Conservation (phyloP, 2,113 vertebrate species). For the Danionella cerebrum region DNA sequence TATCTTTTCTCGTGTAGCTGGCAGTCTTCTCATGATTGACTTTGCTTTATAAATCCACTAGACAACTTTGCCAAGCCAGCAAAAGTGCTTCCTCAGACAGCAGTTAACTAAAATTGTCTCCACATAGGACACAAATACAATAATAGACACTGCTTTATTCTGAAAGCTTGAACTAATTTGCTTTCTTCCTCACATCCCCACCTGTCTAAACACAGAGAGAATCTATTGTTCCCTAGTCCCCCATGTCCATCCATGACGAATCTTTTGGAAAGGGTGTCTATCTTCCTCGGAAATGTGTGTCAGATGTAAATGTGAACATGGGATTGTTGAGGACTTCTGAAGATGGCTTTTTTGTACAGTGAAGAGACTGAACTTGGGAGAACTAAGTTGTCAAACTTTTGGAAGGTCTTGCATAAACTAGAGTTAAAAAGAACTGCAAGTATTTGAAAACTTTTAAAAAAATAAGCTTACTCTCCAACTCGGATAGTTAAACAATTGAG, state of each 20-base stretch:
- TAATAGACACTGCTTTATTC: conserved; percentile 19
- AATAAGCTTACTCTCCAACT: no score
- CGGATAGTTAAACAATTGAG: no score
- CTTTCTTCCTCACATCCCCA: conserved; percentile 48
- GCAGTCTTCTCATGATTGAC: background rate
- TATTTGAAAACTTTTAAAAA: no score
- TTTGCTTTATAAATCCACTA: background rate
- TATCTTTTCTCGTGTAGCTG: background rate
- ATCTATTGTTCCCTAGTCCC: conserved; percentile 42
- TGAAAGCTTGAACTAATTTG: conserved; percentile 37
- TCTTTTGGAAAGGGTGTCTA: conserved; percentile 25
- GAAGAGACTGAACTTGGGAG: background rate
- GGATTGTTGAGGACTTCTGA: background rate
- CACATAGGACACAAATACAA: conserved; percentile 1
- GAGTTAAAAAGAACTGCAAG: no score
- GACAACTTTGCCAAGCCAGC: background rate
- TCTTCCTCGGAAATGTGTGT: conserved; percentile 15
- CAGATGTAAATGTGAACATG: conserved; percentile 8
- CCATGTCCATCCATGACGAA: conserved; percentile 42
- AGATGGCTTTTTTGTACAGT: background rate
- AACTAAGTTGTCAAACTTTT: background rate
- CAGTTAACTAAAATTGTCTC: background rate
- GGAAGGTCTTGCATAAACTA: no score
- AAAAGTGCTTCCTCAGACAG: conserved; percentile 4
- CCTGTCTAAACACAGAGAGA: conserved; percentile 48